These are phyloP conservation scores for Chrysocyon brachyurus DNA, from an alignment of 2,797 vertebrate species.

Conservation along the genomic window DNA sequence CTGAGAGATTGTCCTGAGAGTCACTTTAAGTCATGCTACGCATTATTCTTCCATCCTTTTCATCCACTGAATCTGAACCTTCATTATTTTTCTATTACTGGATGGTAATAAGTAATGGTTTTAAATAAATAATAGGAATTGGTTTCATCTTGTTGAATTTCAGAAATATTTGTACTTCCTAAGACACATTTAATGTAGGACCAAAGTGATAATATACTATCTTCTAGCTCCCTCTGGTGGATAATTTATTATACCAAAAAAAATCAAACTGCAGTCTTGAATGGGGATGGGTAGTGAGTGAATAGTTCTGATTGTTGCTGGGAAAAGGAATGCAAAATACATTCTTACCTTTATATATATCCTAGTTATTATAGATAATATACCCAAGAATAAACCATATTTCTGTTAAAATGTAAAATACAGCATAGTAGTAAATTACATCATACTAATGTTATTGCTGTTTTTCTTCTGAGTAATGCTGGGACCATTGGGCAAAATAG, in stretches of 20 bases:
- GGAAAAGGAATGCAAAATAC: background rate
- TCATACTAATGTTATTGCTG: background rate
- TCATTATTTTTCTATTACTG: background rate
- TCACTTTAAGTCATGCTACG: background rate
- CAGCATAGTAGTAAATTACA: background rate
- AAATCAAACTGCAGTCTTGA: background rate
- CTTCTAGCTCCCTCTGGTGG: conserved; percentile 85
- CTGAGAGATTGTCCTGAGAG: too few species aligned
- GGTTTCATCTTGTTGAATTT: conserved; percentile 47
- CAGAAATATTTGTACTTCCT: background rate
- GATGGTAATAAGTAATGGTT: background rate
- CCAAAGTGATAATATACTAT: conserved; percentile 61
- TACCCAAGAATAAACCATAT: background rate
- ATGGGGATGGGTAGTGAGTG: background rate
- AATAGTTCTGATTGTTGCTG: background rate
- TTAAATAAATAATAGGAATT: background rate
- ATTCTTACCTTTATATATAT: background rate
- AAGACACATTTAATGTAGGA: background rate
- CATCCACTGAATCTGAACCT: background rate
- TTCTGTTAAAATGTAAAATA: background rate
- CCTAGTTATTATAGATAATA: background rate
- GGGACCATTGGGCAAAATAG: background rate
- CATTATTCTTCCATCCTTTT: background rate
- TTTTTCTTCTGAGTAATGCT: background rate
- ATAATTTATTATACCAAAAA: background rate